Evolutionary conservation across 2,888 invertebrate genomes (phyloP), one percentile per base, ranked within the genome.

Genomic region (Oxyteleia sp.): DNA sequence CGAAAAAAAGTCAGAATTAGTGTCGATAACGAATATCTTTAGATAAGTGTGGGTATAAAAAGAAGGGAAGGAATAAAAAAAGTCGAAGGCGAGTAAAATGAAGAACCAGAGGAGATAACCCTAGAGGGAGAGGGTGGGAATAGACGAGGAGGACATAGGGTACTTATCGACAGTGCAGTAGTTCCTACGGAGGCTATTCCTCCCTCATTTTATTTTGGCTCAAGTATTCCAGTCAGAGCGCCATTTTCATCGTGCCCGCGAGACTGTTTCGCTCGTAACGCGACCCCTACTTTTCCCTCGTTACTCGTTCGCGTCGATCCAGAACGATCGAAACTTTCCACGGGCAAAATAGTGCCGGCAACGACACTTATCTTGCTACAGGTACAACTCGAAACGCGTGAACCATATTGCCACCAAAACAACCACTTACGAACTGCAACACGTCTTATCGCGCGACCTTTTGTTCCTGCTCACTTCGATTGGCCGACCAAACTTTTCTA

Each of bases 101-200:
- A 55, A 32, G 45, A 55, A 59, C 68, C 74, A 85, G 81, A 78
- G 84, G 75, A 86, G 86, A 88, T 87, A 87, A 88, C 84, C 61
- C 23, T 38, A 1, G 32, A 20, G 83, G 69, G 69, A 82, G 85
- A 88, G 86, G 43, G 85, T 85, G 8, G 11, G 32, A 32, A 8
- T 8, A 8, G 8, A 2, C 84, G 81, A 55, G 26, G 85, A 90
- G 89, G 88, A 91, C 91, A 90, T 92, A 91, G 88, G 89, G 88
- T 88, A 89, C 91, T 90, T 91, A 91, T 91, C 90, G 90, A 90
- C 89, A 88, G 88, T 89, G 89, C 88, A 89, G 88, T 90, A 90
- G 89, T 91, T 90, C 89, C 88, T 84, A 81, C 66, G 49, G 18
- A 13, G 64, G 59, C 43, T 61, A 29, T 55, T 69, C 29, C 49